Conservation (phyloP, 2,888 invertebrate species). For the Ichneumoninae sp. region DNA sequence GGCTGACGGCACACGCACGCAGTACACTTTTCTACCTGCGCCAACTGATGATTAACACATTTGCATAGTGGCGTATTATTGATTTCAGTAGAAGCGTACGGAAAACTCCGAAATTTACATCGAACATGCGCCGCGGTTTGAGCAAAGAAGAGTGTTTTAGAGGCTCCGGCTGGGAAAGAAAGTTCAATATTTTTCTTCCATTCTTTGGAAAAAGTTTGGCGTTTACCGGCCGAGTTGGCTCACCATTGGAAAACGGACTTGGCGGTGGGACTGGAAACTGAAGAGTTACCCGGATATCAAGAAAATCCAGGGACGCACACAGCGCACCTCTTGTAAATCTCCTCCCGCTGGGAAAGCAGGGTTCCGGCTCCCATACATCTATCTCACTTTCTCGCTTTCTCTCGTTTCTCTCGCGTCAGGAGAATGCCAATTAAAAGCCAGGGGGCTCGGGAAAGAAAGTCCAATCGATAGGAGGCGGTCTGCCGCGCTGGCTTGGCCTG, state of each 20-base stretch:
- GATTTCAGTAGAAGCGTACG: not conserved
- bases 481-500: slow-evolving; percentile 74
- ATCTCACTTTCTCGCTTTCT: slow-evolving; percentile 70
- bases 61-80: not conserved
- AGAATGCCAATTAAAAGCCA: slow-evolving; percentile 84
- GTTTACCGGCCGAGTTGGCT: slow-evolving; percentile 18
- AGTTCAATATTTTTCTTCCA: slow-evolving; percentile 48
- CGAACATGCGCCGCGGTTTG: slow-evolving; percentile 15
- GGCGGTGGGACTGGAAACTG: slow-evolving; percentile 6
- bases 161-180: not conserved
- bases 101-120: slow-evolving; percentile 14
- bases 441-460: slow-evolving; percentile 81
- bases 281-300: slow-evolving; percentile 51
- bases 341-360: slow-evolving; percentile 32
- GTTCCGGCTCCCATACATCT: slow-evolving; percentile 55
- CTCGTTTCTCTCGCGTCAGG: slow-evolving; percentile 80
- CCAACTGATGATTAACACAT: not conserved
- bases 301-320: slow-evolving; percentile 29
- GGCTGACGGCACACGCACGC: slow-evolving; percentile 18
- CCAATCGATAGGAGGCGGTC: slow-evolving; percentile 82
- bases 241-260: slow-evolving; percentile 31
- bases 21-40: not conserved
- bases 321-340: slow-evolving; percentile 38
- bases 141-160: slow-evolving; percentile 16
- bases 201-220: slow-evolving; percentile 1